phyloP scores from a whole-genome alignment of 2,888 invertebrate genomes.

The Eupithecia subfuscata region DNA sequence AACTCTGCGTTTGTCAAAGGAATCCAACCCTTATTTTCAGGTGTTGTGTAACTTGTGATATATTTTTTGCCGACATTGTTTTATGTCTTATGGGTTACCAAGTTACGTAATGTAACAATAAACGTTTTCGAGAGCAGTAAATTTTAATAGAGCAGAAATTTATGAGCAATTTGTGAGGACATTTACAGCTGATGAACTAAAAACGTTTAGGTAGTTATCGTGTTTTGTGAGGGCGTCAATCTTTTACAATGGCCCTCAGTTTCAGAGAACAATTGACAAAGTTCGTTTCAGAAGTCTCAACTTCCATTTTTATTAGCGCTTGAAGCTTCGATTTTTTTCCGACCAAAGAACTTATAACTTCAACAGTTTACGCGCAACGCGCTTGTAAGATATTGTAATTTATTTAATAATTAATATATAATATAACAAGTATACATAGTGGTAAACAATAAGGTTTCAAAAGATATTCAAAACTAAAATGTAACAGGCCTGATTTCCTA shows the following conservation, averaged over 20 bases:
- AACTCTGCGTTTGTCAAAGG: constrained; percentile 61
- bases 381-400: too few relatives aligned
- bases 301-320: constrained; percentile 15
- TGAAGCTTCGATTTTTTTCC: constrained; percentile 22
- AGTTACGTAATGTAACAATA: constrained; percentile 77
- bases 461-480: too few relatives aligned
- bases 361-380: constrained; percentile 12
- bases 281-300: constrained; percentile 30
- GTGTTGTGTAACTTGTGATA: constrained; percentile 61
- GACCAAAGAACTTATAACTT: constrained; percentile 7
- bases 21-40: constrained; percentile 64
- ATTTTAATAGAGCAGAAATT: constrained; percentile 80
- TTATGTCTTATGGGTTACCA: constrained; percentile 77
- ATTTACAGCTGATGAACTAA: constrained; percentile 78
- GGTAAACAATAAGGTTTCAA: too few relatives aligned
- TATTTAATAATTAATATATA: too few relatives aligned
- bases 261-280: constrained; percentile 32
- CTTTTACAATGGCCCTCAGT: constrained; percentile 45
- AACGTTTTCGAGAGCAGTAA: constrained; percentile 74
- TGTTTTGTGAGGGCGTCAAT: constrained; percentile 61
- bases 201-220: constrained; percentile 61
- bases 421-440: too few relatives aligned
- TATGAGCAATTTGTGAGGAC: constrained; percentile 77
- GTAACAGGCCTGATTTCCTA: too few relatives aligned
- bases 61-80: constrained; percentile 74